A percentile compares a stretch with the other conserved stretches of the same genome.
Conservation (phyloP, 2,888 invertebrate species). For the Phrixothrix hirtus region DNA sequence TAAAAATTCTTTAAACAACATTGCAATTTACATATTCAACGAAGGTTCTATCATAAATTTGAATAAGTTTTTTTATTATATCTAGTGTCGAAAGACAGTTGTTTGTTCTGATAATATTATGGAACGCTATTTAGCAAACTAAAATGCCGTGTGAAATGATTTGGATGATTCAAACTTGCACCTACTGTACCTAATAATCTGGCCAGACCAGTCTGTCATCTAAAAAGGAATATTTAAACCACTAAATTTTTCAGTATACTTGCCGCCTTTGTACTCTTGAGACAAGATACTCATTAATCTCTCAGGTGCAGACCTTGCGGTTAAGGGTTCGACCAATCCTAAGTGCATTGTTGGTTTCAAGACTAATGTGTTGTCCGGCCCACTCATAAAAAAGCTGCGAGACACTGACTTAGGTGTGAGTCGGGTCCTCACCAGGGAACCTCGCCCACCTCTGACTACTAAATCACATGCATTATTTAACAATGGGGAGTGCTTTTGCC, state of each 20-base stretch:
- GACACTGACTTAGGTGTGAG: constrained; percentile 46
- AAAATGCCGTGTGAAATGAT: constrained; percentile 21
- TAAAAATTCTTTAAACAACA: constrained; percentile 31
- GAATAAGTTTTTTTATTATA: constrained; percentile 27
- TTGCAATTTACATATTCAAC: constrained; percentile 32
- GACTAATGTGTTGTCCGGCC: constrained; percentile 48
- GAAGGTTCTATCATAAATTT: constrained; percentile 30
- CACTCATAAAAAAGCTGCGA: constrained; percentile 44
- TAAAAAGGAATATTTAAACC: constrained; percentile 7
- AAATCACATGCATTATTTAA: constrained; percentile 54
- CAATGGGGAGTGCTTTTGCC: constrained; percentile 47
- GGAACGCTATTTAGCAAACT: constrained; percentile 19
- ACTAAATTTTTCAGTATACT: constrained; percentile 25
- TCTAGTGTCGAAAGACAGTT: constrained; percentile 28
- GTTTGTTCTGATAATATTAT: constrained; percentile 25
- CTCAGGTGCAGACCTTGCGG: constrained; percentile 38
- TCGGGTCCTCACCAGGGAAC: constrained; percentile 38
- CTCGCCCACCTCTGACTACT: constrained; percentile 46
- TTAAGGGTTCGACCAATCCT: constrained; percentile 41
- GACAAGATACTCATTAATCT: constrained; percentile 47
- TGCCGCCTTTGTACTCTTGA: constrained; percentile 34
- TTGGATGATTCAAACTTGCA: constrained; percentile 10
- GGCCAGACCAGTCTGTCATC: constrained; percentile 23
- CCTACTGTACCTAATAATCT: constrained; percentile 5
- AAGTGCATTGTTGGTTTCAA: constrained; percentile 46